Conservation (phyloP, 2,888 invertebrate species). For the Acanthacorydalis orientalis region DNA sequence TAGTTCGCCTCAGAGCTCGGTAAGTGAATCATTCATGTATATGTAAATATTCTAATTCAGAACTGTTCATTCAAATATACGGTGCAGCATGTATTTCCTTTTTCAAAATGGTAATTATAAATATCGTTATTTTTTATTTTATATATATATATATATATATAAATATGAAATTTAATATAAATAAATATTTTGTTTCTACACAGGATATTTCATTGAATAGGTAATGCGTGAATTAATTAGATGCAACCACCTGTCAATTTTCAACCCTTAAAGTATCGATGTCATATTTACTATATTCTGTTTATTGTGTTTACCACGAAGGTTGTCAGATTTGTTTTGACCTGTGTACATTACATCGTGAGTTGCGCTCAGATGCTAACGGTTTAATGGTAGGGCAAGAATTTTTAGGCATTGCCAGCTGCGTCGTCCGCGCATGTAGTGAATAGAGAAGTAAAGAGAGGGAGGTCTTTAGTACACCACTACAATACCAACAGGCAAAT, state of each 20-base stretch:
- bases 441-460: no score
- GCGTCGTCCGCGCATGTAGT: neutral
- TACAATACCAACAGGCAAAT: no score
- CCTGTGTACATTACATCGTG: constrained; percentile 2
- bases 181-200: no score
- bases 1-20: constrained; percentile 42
- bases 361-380: neutral
- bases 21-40: constrained; percentile 21
- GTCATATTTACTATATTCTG: constrained; percentile 1
- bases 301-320: constrained; percentile 3
- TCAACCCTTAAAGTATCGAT: neutral
- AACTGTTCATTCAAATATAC: neutral
- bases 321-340: constrained; percentile 12
- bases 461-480: no score
- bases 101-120: no score
- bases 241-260: neutral
- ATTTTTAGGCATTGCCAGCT: neutral
- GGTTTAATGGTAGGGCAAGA: neutral
- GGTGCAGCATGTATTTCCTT: neutral
- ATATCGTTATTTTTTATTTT: no score
- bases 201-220: no score
- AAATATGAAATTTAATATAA: no score
- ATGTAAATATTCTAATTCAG: no score
- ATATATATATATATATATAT: no score
- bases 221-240: neutral